These are phyloP conservation scores for Ageneiosus marmoratus DNA, from an alignment of 2,113 vertebrate genomes.

Conservation along the genomic window DNA sequence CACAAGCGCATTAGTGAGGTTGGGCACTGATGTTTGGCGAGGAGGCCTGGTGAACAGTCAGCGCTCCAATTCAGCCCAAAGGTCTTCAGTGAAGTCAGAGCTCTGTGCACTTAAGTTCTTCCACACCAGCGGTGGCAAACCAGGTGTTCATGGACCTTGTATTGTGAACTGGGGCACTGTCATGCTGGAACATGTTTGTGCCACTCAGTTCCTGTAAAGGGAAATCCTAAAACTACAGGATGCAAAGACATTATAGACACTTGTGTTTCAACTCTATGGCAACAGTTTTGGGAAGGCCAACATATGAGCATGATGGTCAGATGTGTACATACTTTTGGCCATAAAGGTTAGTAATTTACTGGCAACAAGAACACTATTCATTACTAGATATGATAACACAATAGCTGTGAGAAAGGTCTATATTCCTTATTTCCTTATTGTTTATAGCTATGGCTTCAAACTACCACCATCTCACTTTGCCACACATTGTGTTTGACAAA, in stretches of 20 bases:
- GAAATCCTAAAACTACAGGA: background rate
- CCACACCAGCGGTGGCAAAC: background rate
- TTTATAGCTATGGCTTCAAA: slow-evolving; percentile 49
- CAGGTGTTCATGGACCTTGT: background rate
- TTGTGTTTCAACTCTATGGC: background rate
- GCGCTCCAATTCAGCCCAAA: background rate
- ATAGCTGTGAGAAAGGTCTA: background rate
- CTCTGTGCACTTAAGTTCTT: background rate
- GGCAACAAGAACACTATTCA: background rate
- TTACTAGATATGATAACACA: background rate
- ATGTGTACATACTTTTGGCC: background rate
- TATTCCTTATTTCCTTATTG: background rate
- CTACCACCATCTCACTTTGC: slow-evolving; percentile 63
- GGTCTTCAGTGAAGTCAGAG: background rate
- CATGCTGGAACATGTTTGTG: background rate
- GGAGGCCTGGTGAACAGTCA: background rate
- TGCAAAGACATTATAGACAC: background rate
- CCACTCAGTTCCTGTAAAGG: background rate
- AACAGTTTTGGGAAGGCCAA: background rate
- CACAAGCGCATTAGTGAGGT: background rate
- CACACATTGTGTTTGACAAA: slow-evolving; percentile 73
- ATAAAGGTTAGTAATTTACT: background rate
- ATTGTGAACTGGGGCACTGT: background rate
- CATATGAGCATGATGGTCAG: background rate
- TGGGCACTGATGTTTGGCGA: background rate